Evolutionary conservation across 2,888 invertebrate species (phyloP).

Genomic region (Tuberolachnus salignus): DNA sequence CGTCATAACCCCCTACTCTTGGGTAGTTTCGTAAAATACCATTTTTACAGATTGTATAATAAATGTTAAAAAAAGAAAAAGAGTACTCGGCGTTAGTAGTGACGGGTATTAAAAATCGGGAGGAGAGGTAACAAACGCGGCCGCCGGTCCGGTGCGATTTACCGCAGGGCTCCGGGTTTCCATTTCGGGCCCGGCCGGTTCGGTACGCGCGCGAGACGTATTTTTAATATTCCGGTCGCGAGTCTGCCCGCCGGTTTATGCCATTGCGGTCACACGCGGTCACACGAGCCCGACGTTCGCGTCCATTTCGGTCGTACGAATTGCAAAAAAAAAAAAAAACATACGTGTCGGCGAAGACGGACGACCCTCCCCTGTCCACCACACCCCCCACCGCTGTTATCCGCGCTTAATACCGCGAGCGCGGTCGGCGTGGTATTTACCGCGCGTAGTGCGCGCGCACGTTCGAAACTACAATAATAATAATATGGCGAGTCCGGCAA

Average conservation of each 20-base stretch:
- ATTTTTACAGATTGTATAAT: too few species aligned
- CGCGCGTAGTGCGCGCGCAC: background rate
- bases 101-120: too few species aligned
- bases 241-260: background rate
- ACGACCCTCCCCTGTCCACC: background rate
- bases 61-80: too few species aligned
- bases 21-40: too few species aligned
- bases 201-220: background rate
- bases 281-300: too few species aligned
- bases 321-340: background rate
- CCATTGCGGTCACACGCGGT: conserved; percentile 28
- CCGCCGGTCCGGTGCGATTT: too few species aligned
- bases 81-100: too few species aligned
- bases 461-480: too few species aligned
- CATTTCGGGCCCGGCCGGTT: conserved; percentile 20
- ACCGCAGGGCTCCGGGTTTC: background rate
- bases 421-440: background rate
- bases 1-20: too few species aligned
- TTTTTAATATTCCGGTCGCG: conserved; percentile 30
- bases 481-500: too few species aligned
- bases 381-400: background rate
- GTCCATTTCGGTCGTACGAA: conserved; percentile 28
- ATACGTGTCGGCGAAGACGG: background rate
- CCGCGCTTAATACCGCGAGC: too few species aligned
- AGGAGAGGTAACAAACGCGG: background rate